Evolutionary conservation across 2,113 vertebrate genomes (phyloP).

Genomic region (Scomber colias): DNA sequence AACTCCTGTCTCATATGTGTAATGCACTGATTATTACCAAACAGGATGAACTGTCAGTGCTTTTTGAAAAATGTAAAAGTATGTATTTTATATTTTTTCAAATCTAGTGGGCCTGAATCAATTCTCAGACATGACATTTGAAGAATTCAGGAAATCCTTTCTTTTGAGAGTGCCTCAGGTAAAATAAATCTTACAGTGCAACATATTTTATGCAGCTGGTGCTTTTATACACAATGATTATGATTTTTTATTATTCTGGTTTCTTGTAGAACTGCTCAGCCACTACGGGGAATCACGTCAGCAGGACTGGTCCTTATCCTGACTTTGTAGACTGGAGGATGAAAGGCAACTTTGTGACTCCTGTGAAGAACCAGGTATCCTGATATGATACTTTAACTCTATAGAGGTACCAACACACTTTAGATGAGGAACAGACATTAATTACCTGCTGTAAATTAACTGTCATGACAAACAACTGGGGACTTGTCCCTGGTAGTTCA

Average conservation of each 20-base stretch:
- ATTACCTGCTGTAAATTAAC: no score
- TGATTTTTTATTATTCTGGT: neutral
- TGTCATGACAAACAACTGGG: no score
- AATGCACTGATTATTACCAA: neutral
- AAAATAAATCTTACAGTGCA: neutral
- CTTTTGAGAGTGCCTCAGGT: slow-evolving; percentile 89
- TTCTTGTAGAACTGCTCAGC: slow-evolving; percentile 89
- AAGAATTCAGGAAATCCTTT: slow-evolving; percentile 83
- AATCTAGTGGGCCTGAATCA: slow-evolving; percentile 89
- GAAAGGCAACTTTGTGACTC: slow-evolving; percentile 87
- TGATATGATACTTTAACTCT: no score
- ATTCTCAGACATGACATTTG: slow-evolving; percentile 90
- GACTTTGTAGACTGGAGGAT: slow-evolving; percentile 88
- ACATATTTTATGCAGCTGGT: neutral
- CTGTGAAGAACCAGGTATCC: slow-evolving; percentile 91
- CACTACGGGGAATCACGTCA: slow-evolving; percentile 85
- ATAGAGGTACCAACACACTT: neutral
- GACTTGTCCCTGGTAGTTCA: no score
- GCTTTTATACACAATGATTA: neutral
- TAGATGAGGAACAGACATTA: neutral
- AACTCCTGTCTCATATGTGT: neutral
- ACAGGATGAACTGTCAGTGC: no score
- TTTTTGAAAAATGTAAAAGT: no score
- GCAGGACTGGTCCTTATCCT: slow-evolving; percentile 72
- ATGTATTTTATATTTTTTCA: slow-evolving; percentile 2